Percentiles rank a stretch among this genome's conserved stretches.
Conservation (phyloP, 2,797 vertebrate genomes). For the Phaenicophaeus curvirostris region DNA sequence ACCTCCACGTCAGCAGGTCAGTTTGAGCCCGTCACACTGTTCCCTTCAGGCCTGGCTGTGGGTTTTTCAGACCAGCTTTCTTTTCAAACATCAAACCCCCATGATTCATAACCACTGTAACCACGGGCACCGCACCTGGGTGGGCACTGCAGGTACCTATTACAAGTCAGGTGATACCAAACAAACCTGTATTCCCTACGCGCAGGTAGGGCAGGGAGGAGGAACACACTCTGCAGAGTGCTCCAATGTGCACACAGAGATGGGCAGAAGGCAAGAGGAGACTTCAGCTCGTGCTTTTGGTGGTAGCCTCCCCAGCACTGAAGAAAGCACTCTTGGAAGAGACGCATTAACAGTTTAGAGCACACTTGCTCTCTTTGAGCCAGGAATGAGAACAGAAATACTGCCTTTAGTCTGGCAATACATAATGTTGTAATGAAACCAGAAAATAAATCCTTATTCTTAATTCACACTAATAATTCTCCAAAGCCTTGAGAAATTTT, state of each 20-base stretch:
- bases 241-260: not conserved
- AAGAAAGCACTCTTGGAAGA: not conserved
- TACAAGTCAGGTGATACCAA: not conserved
- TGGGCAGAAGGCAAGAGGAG: not conserved
- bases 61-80: not conserved
- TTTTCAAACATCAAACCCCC: not conserved
- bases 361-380: not conserved
- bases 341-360: not conserved
- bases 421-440: not conserved
- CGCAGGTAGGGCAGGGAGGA: not conserved
- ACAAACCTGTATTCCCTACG: accelerated
- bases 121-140: accelerated
- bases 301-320: not conserved
- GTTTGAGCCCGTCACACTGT: not conserved
- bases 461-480: not conserved
- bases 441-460: not conserved
- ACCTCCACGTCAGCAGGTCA: not conserved
- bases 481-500: not conserved
- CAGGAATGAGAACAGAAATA: not conserved
- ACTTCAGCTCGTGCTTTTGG: not conserved
- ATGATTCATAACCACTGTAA: not conserved
- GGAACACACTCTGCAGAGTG: not conserved
- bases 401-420: not conserved
- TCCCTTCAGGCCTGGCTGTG: not conserved
- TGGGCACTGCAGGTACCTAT: not conserved